Base-by-base conservation (phyloP, 2,113 vertebrate species). In the Rhagologus leucostigma region DNA sequence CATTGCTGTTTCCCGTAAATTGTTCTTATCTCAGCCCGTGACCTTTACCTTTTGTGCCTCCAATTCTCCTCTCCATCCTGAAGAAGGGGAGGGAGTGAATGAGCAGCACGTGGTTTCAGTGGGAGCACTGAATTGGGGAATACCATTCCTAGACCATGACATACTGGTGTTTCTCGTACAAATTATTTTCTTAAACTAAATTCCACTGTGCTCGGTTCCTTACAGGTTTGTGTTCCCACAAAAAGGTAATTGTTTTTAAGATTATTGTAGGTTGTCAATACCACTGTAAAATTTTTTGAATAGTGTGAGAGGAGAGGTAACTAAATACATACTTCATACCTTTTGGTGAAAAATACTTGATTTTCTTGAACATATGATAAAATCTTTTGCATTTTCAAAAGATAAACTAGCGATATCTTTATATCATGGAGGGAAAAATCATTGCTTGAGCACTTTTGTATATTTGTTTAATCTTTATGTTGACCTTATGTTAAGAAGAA, bases 401-500 rank as follows among this genome's bases (percentile, higher is more conserved):
- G 33, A 21, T 65, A 65, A 55, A 30, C 35, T n/a, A 16, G 11
- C 13, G 17, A 1, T 85, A 18, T 80, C 62, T 84, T 93, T 95
- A 33, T 49, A 35, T 93, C 69, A 39, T 49, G 62, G 41, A 91
- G 76, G 37, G 77, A 70, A 55, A 56, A 50, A 89, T 27, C 49
- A 21, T 15, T 77, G 21, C 13, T 87, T 88, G 60, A 78, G 30
- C 57, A 7, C 64, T 78, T 37, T 56, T 47, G 23, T 89, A 9
- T 71, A 65, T 86, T 93, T 93, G 47, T 94, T 95, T 94, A 89
- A 55, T 69, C 64, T 95, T 94, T 86, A 52, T 39, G 49, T 77
- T 76, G 78, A 87, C 70, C 56, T 89, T 79, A 30, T 6, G 7
- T 62, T 89, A 93, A 81, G 37, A 87, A 84, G 81, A 84, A 89